These are phyloP conservation scores for Hypsibius dujardini DNA, from an alignment of 1,140 invertebrate species.

Conservation along the genomic window DNA sequence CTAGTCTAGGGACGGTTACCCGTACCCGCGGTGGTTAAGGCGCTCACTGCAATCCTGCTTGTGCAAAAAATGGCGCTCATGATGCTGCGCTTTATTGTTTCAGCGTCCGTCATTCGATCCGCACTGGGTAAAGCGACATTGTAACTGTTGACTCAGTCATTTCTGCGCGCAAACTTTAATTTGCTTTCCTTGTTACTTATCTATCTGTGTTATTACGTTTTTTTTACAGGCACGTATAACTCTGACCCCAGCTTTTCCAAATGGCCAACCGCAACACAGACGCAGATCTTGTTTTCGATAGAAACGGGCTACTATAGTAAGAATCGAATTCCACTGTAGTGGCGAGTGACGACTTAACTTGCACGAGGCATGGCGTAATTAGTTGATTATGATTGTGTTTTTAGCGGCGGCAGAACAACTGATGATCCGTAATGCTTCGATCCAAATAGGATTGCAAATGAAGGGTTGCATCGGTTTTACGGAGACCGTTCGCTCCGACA, in stretches of 20 bases:
- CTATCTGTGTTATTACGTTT: too few species aligned
- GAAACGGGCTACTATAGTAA: slow-evolving; percentile 2
- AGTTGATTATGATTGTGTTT: neutral
- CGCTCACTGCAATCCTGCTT: too few species aligned
- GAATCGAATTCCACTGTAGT: neutral
- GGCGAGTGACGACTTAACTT: too few species aligned
- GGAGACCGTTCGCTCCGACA: neutral
- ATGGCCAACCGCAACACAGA: neutral
- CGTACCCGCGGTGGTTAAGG: neutral
- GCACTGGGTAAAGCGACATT: neutral
- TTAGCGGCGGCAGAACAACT: neutral
- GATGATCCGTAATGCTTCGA: neutral
- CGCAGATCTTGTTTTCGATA: neutral
- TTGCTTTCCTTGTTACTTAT: too few species aligned
- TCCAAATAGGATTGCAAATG: neutral
- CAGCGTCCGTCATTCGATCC: too few species aligned
- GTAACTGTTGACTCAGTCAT: neutral
- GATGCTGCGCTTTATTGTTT: too few species aligned
- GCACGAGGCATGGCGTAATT: neutral
- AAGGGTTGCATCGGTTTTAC: neutral
- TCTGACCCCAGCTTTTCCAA: neutral
- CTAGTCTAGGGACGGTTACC: too few species aligned
- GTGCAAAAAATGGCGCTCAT: too few species aligned
- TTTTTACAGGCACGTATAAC: neutral
- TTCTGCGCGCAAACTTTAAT: neutral